These are phyloP conservation scores for Protonemura montana DNA, from an alignment of 2,888 invertebrate species.

Conservation along the genomic window DNA sequence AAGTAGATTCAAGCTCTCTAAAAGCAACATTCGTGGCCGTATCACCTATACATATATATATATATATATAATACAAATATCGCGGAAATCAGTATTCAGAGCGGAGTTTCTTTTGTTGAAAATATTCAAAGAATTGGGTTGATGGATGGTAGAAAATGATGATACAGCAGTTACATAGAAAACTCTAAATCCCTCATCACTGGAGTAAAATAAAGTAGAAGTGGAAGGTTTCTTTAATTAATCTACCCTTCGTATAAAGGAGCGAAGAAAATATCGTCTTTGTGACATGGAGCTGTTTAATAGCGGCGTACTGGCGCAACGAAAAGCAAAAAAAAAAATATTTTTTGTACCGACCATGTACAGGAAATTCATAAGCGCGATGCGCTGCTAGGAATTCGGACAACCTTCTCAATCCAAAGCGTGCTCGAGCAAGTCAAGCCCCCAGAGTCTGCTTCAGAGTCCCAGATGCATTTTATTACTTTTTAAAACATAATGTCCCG, in stretches of 20 bases:
- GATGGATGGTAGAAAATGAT: not conserved
- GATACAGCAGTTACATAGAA: not conserved
- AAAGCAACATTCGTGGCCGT: not conserved
- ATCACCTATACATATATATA: too few relatives aligned
- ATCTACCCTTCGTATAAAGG: not conserved
- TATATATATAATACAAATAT: not conserved
- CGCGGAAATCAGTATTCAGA: slow-evolving; percentile 7
- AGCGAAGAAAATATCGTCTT: not conserved
- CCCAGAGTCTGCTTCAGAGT: not conserved
- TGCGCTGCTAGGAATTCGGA: not conserved
- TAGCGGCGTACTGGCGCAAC: not conserved
- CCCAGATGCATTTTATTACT: not conserved
- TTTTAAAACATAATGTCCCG: not conserved
- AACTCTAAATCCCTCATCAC: not conserved
- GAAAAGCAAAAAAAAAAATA: not conserved
- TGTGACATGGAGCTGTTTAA: not conserved
- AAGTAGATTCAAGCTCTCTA: not conserved
- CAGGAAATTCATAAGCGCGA: not conserved
- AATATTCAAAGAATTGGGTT: not conserved
- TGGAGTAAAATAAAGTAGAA: not conserved
- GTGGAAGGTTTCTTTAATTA: not conserved
- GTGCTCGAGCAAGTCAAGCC: not conserved
- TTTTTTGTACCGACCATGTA: not conserved
- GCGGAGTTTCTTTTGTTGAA: not conserved
- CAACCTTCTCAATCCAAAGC: not conserved